phyloP scores from a whole-genome alignment of 30 jellyfish, hydroid and myxozoan genomes.

The Catostylus mosaicus region DNA sequence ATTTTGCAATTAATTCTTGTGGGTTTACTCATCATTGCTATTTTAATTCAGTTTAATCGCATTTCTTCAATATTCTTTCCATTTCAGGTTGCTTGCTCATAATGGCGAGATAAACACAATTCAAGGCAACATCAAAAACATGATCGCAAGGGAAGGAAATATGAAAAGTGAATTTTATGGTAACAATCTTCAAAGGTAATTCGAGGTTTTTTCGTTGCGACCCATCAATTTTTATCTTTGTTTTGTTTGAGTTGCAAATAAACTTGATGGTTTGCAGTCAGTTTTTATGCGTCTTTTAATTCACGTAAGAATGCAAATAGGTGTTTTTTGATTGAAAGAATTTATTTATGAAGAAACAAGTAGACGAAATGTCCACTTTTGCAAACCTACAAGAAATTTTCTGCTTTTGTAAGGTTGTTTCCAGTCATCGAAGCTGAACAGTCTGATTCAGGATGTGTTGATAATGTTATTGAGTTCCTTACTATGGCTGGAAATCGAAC shows the following conservation, averaged over 20 bases:
- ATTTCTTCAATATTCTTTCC: neutral
- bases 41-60: neutral
- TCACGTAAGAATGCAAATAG: no score
- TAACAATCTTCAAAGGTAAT: slow-evolving; percentile 56
- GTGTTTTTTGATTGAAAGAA: no score
- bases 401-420: slow-evolving; percentile 64
- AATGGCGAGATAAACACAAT: slow-evolving; percentile 82
- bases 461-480: slow-evolving; percentile 70
- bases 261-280: no score
- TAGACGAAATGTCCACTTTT: no score
- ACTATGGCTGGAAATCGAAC: slow-evolving; percentile 76
- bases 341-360: no score
- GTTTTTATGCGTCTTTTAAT: no score
- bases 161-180: slow-evolving; percentile 58
- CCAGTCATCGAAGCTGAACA: slow-evolving; percentile 81
- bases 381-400: no score
- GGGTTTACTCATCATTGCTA: neutral
- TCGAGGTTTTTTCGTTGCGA: neutral
- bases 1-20: no score
- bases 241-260: no score
- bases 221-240: no score
- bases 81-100: slow-evolving; percentile 68
- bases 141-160: slow-evolving; percentile 74
- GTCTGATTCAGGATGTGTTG: slow-evolving; percentile 86
- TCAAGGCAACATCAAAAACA: slow-evolving; percentile 75